These are phyloP conservation scores for Apodemus agrarius DNA, from an alignment of 2,797 vertebrate species.

Conservation along the genomic window DNA sequence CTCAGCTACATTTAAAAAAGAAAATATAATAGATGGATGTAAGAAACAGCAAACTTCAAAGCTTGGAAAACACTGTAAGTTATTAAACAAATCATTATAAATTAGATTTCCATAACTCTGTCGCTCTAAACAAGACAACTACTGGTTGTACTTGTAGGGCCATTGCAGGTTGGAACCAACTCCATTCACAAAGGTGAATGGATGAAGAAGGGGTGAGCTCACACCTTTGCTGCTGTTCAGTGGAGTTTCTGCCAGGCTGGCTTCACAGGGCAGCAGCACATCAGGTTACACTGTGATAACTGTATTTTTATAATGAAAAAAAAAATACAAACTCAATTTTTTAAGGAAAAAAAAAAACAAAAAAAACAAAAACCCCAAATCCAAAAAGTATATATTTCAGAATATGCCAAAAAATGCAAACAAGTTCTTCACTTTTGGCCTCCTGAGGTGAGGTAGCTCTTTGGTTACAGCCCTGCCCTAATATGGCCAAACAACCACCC, in stretches of 20 bases:
- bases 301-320: conserved; percentile 79
- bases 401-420: conserved; percentile 64
- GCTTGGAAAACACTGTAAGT: conserved; percentile 26
- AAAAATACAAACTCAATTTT: conserved; percentile 81
- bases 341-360: conserved; percentile 39
- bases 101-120: conserved; percentile 1
- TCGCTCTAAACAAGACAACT: not conserved
- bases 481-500: not conserved
- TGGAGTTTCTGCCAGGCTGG: conserved; percentile 83
- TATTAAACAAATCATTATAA: not conserved
- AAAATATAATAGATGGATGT: not conserved
- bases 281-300: conserved; percentile 81
- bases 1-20: conserved; percentile 41
- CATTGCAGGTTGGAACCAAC: conserved; percentile 50
- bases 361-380: conserved; percentile 10
- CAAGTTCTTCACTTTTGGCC: not conserved
- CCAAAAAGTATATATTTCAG: conserved; percentile 61
- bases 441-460: conserved; percentile 20
- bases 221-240: conserved; percentile 84
- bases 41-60: not conserved
- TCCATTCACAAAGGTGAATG: conserved; percentile 78
- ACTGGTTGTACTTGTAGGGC: conserved; percentile 44
- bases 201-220: conserved; percentile 73
- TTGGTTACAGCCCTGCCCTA: not conserved
- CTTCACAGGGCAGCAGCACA: conserved; percentile 80